Evolutionary conservation across 2,113 vertebrate genomes (phyloP).

Genomic region (Sus scrofa): DNA sequence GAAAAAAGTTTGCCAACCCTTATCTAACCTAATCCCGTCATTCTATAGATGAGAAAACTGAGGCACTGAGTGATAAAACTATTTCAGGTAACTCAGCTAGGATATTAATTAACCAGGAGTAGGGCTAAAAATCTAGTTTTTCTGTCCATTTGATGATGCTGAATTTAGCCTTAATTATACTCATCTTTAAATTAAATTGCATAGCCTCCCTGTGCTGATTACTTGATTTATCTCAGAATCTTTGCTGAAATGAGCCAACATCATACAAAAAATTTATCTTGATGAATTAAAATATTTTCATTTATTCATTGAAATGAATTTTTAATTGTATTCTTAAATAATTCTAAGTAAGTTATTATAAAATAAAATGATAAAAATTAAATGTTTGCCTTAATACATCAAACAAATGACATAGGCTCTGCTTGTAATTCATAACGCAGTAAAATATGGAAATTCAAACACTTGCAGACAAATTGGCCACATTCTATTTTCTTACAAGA

Average conservation of each 20-base stretch:
- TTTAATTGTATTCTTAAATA: constrained; percentile 42
- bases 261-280: neutral
- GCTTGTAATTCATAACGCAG: constrained; percentile 59
- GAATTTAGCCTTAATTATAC: constrained; percentile 47
- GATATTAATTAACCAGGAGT: neutral
- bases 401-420: constrained; percentile 26
- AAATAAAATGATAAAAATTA: constrained; percentile 63
- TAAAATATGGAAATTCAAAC: neutral
- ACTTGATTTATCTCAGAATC: neutral
- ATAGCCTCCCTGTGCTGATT: neutral
- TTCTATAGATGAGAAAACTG: neutral
- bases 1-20: neutral
- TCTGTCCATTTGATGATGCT: neutral
- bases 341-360: constrained; percentile 61
- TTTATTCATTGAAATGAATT: neutral
- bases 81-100: neutral
- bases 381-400: constrained; percentile 59
- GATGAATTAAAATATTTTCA: constrained; percentile 50
- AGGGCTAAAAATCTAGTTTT: neutral
- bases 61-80: neutral
- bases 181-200: constrained; percentile 15
- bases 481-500: constrained; percentile 38
- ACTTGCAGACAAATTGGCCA: constrained; percentile 53
- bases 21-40: neutral
- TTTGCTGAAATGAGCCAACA: constrained; percentile 20